phyloP scores from a whole-genome alignment of 2,888 invertebrate species.

The Chaetoderma sp. region DNA sequence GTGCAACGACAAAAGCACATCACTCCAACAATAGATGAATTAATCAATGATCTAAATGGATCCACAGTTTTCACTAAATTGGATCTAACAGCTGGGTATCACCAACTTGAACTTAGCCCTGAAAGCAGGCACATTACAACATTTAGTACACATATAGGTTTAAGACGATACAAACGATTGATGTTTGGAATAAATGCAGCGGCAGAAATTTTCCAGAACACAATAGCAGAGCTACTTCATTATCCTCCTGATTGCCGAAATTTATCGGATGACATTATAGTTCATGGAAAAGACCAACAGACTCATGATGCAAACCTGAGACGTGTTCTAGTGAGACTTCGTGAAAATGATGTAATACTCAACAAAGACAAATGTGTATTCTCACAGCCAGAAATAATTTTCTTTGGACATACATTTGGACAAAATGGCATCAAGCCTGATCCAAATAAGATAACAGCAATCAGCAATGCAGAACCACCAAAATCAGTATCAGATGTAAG shows the following conservation, averaged over 20 bases:
- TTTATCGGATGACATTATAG: constrained; percentile 66
- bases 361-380: constrained; percentile 57
- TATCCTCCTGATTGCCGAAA: constrained; percentile 60
- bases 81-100: constrained; percentile 42
- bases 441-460: too few relatives aligned
- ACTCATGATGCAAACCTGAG: constrained; percentile 56
- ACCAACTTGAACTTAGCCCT: constrained; percentile 39
- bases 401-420: constrained; percentile 10
- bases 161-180: constrained; percentile 38
- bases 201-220: constrained; percentile 69
- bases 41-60: constrained; percentile 42
- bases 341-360: constrained; percentile 36
- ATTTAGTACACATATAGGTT: constrained; percentile 41
- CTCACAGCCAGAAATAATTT: background rate
- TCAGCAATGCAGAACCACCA: too few relatives aligned
- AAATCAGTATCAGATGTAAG: constrained; percentile 13
- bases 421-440: constrained; percentile 8
- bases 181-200: constrained; percentile 60
- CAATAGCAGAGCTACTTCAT: constrained; percentile 58
- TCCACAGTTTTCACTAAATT: constrained; percentile 40
- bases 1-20: constrained; percentile 38
- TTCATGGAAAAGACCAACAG: constrained; percentile 50
- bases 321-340: constrained; percentile 38
- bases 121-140: constrained; percentile 47
- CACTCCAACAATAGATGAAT: constrained; percentile 41